phyloP scores from a whole-genome alignment of 2,888 invertebrate species.

The Drosophila algonquin region DNA sequence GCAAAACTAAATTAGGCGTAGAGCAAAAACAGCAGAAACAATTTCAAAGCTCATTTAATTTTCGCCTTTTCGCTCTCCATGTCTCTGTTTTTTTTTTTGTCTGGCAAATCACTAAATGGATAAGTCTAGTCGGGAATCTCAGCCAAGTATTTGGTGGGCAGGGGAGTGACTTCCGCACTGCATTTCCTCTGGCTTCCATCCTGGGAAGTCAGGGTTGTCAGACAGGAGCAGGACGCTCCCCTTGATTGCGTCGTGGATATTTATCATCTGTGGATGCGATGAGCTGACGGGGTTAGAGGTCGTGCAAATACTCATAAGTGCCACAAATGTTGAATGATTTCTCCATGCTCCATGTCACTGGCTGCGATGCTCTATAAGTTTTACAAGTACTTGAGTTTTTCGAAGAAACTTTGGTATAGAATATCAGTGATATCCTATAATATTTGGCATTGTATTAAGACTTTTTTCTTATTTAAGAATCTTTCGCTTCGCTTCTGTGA shows the following conservation, averaged over 20 bases:
- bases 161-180: not conserved
- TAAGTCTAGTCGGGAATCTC: slow-evolving; percentile 28
- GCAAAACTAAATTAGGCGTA: slow-evolving; percentile 62
- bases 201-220: slow-evolving; percentile 8
- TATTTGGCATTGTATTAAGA: not conserved
- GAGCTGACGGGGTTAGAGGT: slow-evolving; percentile 45
- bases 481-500: no score
- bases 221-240: no score
- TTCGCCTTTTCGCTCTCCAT: not conserved
- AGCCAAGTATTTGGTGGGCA: slow-evolving; percentile 9
- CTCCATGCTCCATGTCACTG: not conserved
- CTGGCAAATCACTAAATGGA: slow-evolving; percentile 11
- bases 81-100: not conserved
- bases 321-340: slow-evolving; percentile 38
- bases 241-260: slow-evolving; percentile 8
- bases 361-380: slow-evolving; percentile 12
- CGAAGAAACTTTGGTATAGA: not conserved
- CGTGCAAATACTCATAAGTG: slow-evolving; percentile 59
- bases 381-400: not conserved
- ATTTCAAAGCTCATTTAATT: slow-evolving; percentile 76
- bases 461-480: no score
- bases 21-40: slow-evolving; percentile 44
- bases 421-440: not conserved
- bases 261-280: slow-evolving; percentile 11
- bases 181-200: not conserved